Percentiles rank a stretch among this genome's conserved stretches.
phyloP scores from a whole-genome alignment of 2,113 vertebrate genomes.

The Halichoerus grypus region DNA sequence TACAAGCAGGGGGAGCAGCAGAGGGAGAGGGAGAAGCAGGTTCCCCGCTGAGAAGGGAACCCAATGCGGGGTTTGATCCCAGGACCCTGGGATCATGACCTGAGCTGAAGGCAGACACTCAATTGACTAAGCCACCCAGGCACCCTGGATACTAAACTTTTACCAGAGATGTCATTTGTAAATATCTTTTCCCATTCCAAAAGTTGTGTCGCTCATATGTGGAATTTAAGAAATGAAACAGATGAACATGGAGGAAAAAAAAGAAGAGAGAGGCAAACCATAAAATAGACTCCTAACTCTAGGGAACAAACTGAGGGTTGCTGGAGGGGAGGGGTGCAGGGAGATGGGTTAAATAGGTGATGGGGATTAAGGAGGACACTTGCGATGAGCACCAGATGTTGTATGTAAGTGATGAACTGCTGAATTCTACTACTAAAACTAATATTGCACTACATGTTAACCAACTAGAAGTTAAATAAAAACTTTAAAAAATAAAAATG shows the following conservation, averaged over 20 bases:
- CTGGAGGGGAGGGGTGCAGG: neutral
- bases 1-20: too few relatives aligned
- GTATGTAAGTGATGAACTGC: neutral
- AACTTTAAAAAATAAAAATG: neutral
- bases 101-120: too few relatives aligned
- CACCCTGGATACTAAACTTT: neutral
- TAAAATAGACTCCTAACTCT: neutral
- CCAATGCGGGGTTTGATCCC: too few relatives aligned
- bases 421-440: neutral
- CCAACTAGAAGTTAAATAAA: neutral
- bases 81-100: too few relatives aligned
- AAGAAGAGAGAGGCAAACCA: neutral
- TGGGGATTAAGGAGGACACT: neutral
- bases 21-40: too few relatives aligned
- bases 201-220: neutral
- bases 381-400: neutral
- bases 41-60: too few relatives aligned
- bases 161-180: neutral
- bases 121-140: too few relatives aligned
- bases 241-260: neutral
- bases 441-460: neutral
- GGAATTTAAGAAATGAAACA: neutral
- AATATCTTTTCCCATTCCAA: neutral
- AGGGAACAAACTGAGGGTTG: neutral
- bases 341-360: neutral